Base-by-base conservation (phyloP, 2,888 invertebrate species). In the Neoscelio sp. region DNA sequence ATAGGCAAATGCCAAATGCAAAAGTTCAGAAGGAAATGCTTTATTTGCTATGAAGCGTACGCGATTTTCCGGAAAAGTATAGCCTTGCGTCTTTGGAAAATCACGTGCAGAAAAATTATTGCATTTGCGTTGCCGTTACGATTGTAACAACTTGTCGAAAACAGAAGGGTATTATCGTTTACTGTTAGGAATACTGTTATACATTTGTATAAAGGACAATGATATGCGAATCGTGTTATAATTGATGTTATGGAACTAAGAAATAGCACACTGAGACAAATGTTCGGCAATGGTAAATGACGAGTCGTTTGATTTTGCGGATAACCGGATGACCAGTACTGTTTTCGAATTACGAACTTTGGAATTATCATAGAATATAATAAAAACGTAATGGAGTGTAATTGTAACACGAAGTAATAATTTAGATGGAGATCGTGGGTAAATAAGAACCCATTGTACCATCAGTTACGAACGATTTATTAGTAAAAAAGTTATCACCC, bases 121-220 rank as follows among this genome's bases (percentile, higher is more conserved):
- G 17, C 23, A 10, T 38, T 60, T 40, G 33, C 10, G 15, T 60
- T 70, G 44, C 70, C 58, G 68, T 70, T 60, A 70, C 7, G 3
- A 38, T 40, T 28, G 42, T 26, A 71, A 71, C 60, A 71, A 50
- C 40, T 44, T 50, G 50, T 28, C 48, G 30, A 50, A 71, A 60
- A 50, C 15, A 38, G 12, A 44, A 52, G 62, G 26, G 46, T 60
- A 50, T 73, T 54, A 54, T 62, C 54, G 35, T 62, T 54, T 73
- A 73, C 71, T 73, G 71, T 73, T 73, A 73, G n/a, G 18, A 13
- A 62, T 62, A 62, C 71, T 71, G 71, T 71, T 71, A 71, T 35
- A 40, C 23, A 23, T 4, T 23, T 23, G 6, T 23, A 71, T 48
- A 62, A 8, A 62, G 12, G 52, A 52, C 42, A 46, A 58, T 68